A percentile compares a stretch with the other conserved stretches of the same genome.
phyloP scores from a whole-genome alignment of 1,140 invertebrate genomes.

The Tetramorium parvispinum region DNA sequence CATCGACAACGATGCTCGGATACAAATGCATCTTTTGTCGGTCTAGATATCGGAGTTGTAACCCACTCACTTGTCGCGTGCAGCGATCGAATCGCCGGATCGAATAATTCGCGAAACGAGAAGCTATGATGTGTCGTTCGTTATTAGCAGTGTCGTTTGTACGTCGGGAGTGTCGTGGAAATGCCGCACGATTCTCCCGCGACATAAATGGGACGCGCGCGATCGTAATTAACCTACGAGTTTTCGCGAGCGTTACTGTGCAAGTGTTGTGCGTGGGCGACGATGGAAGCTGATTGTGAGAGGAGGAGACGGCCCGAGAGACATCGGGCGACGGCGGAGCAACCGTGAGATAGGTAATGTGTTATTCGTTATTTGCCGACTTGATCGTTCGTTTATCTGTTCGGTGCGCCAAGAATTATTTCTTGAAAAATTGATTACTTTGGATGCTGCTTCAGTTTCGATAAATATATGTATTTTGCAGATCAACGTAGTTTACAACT shows the following conservation, averaged over 20 bases:
- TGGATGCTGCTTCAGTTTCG: neutral
- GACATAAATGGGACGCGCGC: neutral
- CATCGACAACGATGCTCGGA: neutral
- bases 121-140: neutral
- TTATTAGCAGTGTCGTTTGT: neutral
- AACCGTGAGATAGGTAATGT: too few relatives aligned
- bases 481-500: constrained; percentile 10
- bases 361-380: neutral
- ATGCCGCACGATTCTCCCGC: neutral
- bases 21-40: neutral
- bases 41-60: too few relatives aligned
- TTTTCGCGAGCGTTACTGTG: neutral
- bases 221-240: neutral
- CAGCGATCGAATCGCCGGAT: too few relatives aligned
- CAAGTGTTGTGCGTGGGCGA: neutral
- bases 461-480: constrained; percentile 24
- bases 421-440: neutral
- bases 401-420: neutral
- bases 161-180: neutral
- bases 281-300: neutral
- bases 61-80: too few relatives aligned
- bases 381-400: neutral
- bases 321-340: neutral
- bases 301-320: neutral
- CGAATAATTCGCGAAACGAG: neutral